A percentile compares a stretch with the other conserved stretches of the same genome.
Evolutionary conservation across 53 echinoderm and acorn worm genomes (phyloP).

Genomic region (Antedon mediterranea): DNA sequence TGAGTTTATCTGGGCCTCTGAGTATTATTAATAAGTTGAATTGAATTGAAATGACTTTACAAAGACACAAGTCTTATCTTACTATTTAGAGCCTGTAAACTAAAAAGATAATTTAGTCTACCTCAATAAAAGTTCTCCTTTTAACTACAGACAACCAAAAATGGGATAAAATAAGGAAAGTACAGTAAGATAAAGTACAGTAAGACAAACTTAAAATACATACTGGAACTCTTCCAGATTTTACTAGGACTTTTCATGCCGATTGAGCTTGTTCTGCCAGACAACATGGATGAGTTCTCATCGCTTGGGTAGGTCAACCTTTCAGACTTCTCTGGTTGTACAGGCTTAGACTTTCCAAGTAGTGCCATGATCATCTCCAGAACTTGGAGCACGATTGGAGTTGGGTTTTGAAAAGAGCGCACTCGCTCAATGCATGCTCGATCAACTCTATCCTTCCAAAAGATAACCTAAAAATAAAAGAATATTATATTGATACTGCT

Average conservation of each 20-base stretch:
- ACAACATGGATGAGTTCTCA: constrained; percentile 71
- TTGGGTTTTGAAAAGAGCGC: constrained; percentile 73
- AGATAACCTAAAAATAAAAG: constrained; percentile 36
- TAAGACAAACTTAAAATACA: constrained; percentile 2
- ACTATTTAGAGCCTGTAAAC: no score
- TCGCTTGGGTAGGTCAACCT: constrained; percentile 25
- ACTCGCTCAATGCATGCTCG: constrained; percentile 76
- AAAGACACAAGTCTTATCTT: no score
- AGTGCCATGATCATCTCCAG: constrained; percentile 95
- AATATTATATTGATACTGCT: no score
- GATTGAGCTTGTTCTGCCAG: constrained; percentile 46
- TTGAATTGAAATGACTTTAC: no score
- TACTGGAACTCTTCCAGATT: constrained; percentile 27
- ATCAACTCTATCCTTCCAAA: constrained; percentile 79
- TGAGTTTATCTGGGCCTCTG: no score
- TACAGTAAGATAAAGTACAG: no score
- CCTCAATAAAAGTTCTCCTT: no score
- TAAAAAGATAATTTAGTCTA: no score
- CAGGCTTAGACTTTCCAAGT: constrained; percentile 34
- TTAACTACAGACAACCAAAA: no score
- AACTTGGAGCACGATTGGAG: constrained; percentile 76
- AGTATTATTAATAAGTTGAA: no score
- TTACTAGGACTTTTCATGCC: constrained; percentile 62
- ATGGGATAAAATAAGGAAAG: no score
- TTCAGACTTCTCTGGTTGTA: constrained; percentile 25